These are phyloP conservation scores for Bovichtus diacanthus DNA, from an alignment of 2,797 vertebrate species.

Conservation along the genomic window DNA sequence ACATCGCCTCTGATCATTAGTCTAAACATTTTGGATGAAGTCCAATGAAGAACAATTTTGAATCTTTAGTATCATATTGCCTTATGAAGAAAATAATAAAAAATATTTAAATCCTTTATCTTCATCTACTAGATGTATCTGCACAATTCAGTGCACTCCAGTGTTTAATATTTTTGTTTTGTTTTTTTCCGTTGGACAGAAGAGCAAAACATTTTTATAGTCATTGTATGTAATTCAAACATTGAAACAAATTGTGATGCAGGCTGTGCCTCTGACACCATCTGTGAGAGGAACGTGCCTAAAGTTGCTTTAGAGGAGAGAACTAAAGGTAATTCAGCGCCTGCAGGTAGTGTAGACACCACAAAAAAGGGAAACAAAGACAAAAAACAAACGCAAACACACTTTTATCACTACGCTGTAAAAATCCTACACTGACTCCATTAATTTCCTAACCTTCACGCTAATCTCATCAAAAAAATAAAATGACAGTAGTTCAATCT, in stretches of 20 bases:
- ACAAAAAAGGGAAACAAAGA: slow-evolving; percentile 20
- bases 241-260: slow-evolving; percentile 31
- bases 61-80: background rate
- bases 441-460: background rate
- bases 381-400: slow-evolving; percentile 1
- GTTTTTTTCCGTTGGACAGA: background rate
- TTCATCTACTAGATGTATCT: background rate
- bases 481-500: background rate
- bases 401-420: background rate
- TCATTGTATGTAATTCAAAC: slow-evolving; percentile 26
- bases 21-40: background rate
- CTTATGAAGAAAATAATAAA: background rate
- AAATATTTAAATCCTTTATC: background rate
- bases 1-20: background rate
- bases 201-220: slow-evolving; percentile 19
- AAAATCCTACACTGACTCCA: background rate
- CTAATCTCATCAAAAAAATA: background rate
- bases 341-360: slow-evolving; percentile 29
- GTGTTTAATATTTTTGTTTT: background rate
- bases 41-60: background rate
- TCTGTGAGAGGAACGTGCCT: slow-evolving; percentile 29
- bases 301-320: slow-evolving; percentile 28
- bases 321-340: slow-evolving; percentile 21
- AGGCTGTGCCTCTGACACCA: slow-evolving; percentile 13
- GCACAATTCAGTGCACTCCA: background rate